Evolutionary conservation across 2,113 vertebrate species (phyloP).

Genomic region (Barbus barbus): DNA sequence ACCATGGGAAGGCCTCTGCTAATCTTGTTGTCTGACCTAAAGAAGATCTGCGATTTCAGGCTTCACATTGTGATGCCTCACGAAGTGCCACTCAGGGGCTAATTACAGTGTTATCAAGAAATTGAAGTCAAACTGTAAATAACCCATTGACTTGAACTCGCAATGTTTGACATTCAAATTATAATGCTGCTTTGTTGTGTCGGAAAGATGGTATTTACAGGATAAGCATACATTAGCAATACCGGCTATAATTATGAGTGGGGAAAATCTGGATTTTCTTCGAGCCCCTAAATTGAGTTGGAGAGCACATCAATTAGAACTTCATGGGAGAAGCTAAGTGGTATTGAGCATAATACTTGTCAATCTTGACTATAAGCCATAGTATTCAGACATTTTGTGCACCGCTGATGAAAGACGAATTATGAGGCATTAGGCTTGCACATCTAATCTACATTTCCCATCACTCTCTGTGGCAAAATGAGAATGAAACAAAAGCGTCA

Average conservation of each 20-base stretch:
- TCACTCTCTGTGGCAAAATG: background rate
- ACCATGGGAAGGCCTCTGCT: conserved; percentile 1
- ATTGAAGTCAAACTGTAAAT: background rate
- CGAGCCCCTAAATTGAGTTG: background rate
- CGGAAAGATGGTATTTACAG: background rate
- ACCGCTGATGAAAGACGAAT: background rate
- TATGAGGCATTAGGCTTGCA: background rate
- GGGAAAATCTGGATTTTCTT: background rate
- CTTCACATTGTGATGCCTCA: background rate
- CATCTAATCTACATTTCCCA: background rate
- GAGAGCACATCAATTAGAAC: background rate
- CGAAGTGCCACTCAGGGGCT: background rate
- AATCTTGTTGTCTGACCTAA: conserved; percentile 36
- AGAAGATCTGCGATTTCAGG: background rate
- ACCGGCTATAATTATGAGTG: background rate
- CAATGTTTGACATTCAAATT: conserved; percentile 4
- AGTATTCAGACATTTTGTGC: background rate
- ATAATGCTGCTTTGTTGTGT: background rate
- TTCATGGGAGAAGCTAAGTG: background rate
- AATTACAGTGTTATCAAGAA: background rate
- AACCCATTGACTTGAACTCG: background rate
- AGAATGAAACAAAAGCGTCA: background rate
- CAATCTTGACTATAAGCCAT: background rate
- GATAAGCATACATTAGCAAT: background rate
- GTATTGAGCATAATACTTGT: background rate